Conservation (phyloP, 2,113 vertebrate species). For the Nothoprocta perdicaria region DNA sequence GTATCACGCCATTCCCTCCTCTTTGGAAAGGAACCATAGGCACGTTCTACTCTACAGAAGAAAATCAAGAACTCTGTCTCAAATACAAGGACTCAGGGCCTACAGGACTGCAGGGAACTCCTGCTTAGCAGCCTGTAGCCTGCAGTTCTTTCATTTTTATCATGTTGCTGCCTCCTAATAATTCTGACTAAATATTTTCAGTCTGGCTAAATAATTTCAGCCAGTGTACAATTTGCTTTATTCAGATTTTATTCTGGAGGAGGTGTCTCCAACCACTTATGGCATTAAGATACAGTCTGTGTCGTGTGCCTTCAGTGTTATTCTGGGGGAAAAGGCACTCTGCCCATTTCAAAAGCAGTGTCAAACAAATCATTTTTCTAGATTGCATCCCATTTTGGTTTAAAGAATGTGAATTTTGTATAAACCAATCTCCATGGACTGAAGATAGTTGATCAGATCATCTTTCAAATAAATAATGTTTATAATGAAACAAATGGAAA, state of each 20-base stretch:
- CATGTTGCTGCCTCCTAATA: not conserved
- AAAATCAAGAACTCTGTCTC: not conserved
- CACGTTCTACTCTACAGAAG: not conserved
- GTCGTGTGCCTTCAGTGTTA: conserved; percentile 30
- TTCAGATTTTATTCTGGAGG: conserved; percentile 51
- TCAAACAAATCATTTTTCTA: not conserved
- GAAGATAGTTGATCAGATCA: conserved; percentile 20
- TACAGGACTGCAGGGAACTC: not conserved
- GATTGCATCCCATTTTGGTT: not conserved
- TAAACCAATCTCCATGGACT: conserved; percentile 12
- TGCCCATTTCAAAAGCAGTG: conserved; percentile 35
- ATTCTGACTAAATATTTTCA: not conserved
- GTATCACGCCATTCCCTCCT: not conserved
- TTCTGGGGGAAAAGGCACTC: conserved; percentile 27
- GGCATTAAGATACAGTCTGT: conserved; percentile 49
- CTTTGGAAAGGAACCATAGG: not conserved
- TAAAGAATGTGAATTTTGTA: conserved; percentile 8
- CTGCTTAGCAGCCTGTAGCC: not conserved
- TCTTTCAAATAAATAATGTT: conserved; percentile 44
- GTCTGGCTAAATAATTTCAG: not conserved
- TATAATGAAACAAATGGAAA: conserved; percentile 25
- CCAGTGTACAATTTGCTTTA: conserved; percentile 67
- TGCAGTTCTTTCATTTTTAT: not conserved
- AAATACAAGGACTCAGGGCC: not conserved
- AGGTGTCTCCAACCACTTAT: conserved; percentile 65